These are phyloP conservation scores for Istiophorus platypterus DNA, from an alignment of 2,113 vertebrate genomes.

Conservation along the genomic window DNA sequence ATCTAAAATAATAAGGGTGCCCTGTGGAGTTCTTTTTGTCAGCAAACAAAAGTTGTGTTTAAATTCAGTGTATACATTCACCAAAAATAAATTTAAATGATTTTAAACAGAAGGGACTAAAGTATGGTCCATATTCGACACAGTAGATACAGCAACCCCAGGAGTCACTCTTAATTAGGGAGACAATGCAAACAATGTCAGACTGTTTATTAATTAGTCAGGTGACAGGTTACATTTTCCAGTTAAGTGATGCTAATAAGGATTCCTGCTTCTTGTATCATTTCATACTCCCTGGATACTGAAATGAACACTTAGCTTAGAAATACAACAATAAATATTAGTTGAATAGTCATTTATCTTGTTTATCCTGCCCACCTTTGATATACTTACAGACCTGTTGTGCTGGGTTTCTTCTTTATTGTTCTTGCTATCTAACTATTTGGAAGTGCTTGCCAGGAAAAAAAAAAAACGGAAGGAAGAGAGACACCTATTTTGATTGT, in stretches of 20 bases:
- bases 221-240: not conserved
- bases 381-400: not conserved
- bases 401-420: slow-evolving; percentile 6
- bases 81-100: too few species aligned
- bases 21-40: too few species aligned
- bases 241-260: not conserved
- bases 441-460: not conserved
- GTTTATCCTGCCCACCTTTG: not conserved
- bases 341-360: not conserved
- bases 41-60: too few species aligned
- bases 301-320: not conserved
- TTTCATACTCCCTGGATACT: not conserved
- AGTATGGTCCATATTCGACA: too few species aligned
- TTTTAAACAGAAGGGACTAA: too few species aligned
- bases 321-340: not conserved
- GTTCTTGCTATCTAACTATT: slow-evolving; percentile 1
- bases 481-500: slow-evolving; percentile 10
- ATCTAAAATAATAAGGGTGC: too few species aligned
- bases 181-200: not conserved
- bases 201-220: too few species aligned
- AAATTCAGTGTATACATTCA: too few species aligned
- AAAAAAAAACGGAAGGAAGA: slow-evolving; percentile 10
- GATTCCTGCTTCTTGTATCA: not conserved
- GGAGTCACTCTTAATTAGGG: not conserved
- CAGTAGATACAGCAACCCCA: not conserved